Evolutionary conservation across 35 echinoderm and acorn worm genomes (phyloP).

Genomic region (Hemicentrotus pulcherrimus): DNA sequence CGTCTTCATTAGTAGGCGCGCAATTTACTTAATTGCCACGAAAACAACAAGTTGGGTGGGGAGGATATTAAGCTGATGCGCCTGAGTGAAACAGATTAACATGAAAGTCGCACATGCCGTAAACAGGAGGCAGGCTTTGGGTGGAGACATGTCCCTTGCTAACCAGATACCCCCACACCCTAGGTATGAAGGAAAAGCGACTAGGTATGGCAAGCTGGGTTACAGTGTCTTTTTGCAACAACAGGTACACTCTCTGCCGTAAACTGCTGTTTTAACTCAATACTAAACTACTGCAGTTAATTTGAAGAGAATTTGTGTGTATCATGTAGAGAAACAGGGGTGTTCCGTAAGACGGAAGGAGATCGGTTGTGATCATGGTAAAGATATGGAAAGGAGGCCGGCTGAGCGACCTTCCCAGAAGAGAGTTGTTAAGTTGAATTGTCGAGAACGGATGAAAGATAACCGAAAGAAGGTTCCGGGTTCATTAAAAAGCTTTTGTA

Average conservation of each 20-base stretch:
- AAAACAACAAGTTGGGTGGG: neutral
- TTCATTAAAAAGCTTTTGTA: no score
- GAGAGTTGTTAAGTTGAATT: no score
- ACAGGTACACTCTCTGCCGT: neutral
- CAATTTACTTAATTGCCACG: neutral
- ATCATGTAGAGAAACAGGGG: neutral
- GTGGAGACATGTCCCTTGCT: neutral
- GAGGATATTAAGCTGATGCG: neutral
- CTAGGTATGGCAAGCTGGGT: neutral
- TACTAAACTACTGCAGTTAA: no score
- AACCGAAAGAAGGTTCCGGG: no score
- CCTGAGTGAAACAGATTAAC: neutral
- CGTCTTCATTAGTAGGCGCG: neutral
- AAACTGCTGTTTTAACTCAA: no score
- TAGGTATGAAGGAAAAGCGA: neutral
- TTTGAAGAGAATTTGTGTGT: neutral
- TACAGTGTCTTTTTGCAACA: neutral
- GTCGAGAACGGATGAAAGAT: no score
- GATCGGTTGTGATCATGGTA: neutral
- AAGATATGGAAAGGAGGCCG: neutral
- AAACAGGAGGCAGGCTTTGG: neutral
- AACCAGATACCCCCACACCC: neutral
- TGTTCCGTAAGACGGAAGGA: neutral
- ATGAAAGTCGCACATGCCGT: neutral
- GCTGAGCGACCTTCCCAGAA: neutral